Conservation (phyloP, 2,113 vertebrate genomes). For the Hyperoodon ampullatus region DNA sequence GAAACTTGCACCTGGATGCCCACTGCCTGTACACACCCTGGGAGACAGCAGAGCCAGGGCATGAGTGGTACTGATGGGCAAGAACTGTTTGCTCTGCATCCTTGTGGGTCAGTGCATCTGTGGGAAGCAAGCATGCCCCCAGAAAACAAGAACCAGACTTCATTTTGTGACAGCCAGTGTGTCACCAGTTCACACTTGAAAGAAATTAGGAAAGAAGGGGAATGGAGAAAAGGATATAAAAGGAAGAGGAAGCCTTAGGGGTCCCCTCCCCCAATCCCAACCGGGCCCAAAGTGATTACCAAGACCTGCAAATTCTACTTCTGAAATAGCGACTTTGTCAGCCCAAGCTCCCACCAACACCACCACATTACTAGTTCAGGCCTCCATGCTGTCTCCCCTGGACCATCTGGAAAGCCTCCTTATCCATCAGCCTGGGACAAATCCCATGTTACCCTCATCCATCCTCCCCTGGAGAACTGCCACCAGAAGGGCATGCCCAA, state of each 20-base stretch:
- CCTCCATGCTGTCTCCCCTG: fast-evolving
- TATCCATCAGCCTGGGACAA: background rate
- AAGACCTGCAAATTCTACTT: background rate
- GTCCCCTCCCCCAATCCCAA: background rate
- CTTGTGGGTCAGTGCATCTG: too few species aligned
- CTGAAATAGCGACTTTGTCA: background rate
- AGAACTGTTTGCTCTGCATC: fast-evolving
- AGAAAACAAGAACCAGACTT: background rate
- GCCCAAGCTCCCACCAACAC: background rate
- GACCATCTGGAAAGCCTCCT: background rate
- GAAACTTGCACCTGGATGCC: fast-evolving
- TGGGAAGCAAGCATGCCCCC: background rate
- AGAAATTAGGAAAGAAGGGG: background rate
- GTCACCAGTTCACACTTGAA: background rate
- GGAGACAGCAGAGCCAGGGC: fast-evolving
- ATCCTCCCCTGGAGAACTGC: background rate
- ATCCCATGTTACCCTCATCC: background rate
- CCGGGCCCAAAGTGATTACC: background rate
- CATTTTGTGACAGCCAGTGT: background rate
- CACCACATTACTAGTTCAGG: background rate
- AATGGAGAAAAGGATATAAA: background rate
- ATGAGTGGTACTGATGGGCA: fast-evolving
- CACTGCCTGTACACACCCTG: fast-evolving
- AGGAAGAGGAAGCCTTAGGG: background rate
- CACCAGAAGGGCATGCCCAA: background rate